Conservation (phyloP, 92 coral and sea anemone genomes). For the Metridium senile region DNA sequence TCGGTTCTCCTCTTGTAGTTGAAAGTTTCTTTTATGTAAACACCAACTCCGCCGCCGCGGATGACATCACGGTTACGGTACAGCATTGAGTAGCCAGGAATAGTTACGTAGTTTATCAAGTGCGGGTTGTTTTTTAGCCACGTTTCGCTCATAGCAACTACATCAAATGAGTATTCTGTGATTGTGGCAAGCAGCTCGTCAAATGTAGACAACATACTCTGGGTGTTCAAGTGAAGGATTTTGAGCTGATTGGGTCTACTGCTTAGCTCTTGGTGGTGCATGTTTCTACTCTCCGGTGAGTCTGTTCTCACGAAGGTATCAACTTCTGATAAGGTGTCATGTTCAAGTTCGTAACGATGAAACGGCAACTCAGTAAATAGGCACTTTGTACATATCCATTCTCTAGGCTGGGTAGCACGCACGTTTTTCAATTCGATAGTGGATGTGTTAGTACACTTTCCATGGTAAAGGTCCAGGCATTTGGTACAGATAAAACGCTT, state of each 20-base stretch:
- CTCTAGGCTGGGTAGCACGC: slow-evolving; percentile 29
- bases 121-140: slow-evolving; percentile 56
- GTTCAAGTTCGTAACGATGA: not conserved
- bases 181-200: slow-evolving; percentile 36
- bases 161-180: slow-evolving; percentile 55
- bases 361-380: slow-evolving; percentile 17
- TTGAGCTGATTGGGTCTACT: slow-evolving; percentile 31
- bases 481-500: slow-evolving; percentile 35
- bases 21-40: slow-evolving; percentile 41
- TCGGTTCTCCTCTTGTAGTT: slow-evolving; percentile 50
- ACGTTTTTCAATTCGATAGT: slow-evolving; percentile 24
- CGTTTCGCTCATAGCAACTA: slow-evolving; percentile 54
- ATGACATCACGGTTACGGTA: slow-evolving; percentile 41
- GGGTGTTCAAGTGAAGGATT: slow-evolving; percentile 45
- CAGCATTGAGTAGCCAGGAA: slow-evolving; percentile 40
- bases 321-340: not conserved
- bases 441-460: slow-evolving; percentile 33
- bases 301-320: not conserved
- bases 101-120: slow-evolving; percentile 34
- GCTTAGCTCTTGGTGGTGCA: slow-evolving; percentile 21
- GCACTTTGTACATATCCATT: slow-evolving; percentile 27
- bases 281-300: slow-evolving; percentile 18
- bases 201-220: slow-evolving; percentile 56
- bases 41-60: slow-evolving; percentile 58
- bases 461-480: slow-evolving; percentile 39